Base-by-base conservation (phyloP, 2,888 invertebrate genomes). In the Tachina grossa region DNA sequence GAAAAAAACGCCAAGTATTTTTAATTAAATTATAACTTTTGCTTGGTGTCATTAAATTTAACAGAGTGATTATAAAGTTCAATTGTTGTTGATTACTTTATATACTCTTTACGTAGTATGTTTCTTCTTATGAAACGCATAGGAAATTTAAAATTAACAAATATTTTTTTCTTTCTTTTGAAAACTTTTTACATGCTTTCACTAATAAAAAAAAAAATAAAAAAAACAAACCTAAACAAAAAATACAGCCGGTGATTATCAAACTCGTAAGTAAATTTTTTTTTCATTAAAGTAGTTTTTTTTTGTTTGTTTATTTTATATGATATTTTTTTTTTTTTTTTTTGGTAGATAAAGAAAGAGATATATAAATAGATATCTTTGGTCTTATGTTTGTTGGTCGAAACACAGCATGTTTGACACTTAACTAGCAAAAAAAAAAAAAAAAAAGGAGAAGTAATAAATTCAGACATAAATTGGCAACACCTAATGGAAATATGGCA, bases 171-270 rank as follows among this genome's bases (percentile, higher is more conserved):
- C n/a, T n/a, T 68, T 81, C 66, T 77, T 72, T 75, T 85, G 72
- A 72, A 74, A 85, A 71, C n/a, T 75, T 79, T 76, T 83, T 71
- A 83, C 85, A 85, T 85, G 85, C 85, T 85, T 85, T 85, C 85
- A 83, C 85, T 71, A 85, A 79, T 55, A 59, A 77, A 65, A 76
- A 43, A 74, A 66, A 65, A 59, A 53, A 49, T 2, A 61, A 83
- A 63, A 47, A 75, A 43, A 55, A 39, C 10, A 45, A 66, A 55
- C 5, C 31, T 6, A 6, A 31, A 31, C 5, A 5, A 31, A 31
- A 65, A 59, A 49, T 41, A 66, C 71, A 85, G 85, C 85, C 85
- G 85, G 79, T 83, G 85, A 83, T 85, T 82, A 83, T 79, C 53
- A 83, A 85, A 75, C 75, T 83, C 43, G 85, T 85, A 85, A 85